These are phyloP conservation scores for Galago senegalensis DNA, from an alignment of 2,797 vertebrate genomes.

Conservation along the genomic window DNA sequence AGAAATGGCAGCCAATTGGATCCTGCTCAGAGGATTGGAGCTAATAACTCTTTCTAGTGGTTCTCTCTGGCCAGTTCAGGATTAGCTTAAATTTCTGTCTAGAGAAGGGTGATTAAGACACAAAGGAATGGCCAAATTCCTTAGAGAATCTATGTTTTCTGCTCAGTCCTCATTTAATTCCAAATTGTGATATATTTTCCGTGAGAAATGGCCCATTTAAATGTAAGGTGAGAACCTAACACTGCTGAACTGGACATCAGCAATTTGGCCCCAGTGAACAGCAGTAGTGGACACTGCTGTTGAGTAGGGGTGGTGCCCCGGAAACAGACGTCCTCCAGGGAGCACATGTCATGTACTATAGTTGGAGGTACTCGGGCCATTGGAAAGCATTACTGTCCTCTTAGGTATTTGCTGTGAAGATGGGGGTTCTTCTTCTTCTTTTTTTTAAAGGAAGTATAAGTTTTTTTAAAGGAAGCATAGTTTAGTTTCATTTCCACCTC, in stretches of 20 bases:
- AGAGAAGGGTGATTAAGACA: background rate
- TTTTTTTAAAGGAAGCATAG: background rate
- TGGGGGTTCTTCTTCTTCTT: conserved; percentile 18
- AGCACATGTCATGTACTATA: background rate
- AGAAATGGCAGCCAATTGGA: background rate
- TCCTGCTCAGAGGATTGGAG: background rate
- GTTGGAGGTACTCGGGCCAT: background rate
- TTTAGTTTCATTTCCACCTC: conserved; percentile 31
- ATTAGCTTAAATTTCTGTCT: background rate
- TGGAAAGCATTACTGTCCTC: background rate
- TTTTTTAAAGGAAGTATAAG: background rate
- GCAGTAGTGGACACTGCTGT: background rate
- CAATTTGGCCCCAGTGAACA: conserved; percentile 54
- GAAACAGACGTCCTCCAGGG: conserved; percentile 60
- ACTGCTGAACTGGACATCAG: conserved; percentile 71
- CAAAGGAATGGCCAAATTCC: background rate
- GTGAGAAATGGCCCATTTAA: conserved; percentile 33
- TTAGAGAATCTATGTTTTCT: background rate
- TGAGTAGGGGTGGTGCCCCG: conserved; percentile 5
- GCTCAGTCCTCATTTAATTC: background rate
- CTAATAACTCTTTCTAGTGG: background rate
- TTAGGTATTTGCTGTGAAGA: background rate
- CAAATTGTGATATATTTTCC: conserved; percentile 41
- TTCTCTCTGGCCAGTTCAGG: background rate
- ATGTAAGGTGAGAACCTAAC: conserved; percentile 49